phyloP scores from a whole-genome alignment of 1,140 invertebrate species.

The Drosophila equinoxialis region DNA sequence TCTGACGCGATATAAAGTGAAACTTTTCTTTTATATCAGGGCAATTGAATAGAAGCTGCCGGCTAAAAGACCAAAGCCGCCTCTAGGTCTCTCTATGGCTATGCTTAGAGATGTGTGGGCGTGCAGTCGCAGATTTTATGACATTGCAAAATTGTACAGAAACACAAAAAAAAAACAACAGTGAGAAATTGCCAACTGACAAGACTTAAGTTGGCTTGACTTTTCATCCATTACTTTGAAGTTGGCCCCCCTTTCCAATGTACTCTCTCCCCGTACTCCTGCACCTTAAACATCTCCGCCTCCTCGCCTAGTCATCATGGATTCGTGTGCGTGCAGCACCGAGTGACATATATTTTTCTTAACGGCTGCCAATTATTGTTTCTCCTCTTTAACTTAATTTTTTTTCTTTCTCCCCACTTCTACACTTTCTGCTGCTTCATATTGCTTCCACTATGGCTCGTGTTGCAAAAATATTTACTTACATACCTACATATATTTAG shows the following conservation, averaged over 20 bases:
- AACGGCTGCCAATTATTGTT: constrained; percentile 58
- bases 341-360: constrained; percentile 56
- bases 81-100: constrained; percentile 13
- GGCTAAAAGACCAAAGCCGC: constrained; percentile 19
- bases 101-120: constrained; percentile 19
- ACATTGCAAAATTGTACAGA: constrained; percentile 45
- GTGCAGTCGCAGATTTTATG: constrained; percentile 44
- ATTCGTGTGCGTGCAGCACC: constrained; percentile 27
- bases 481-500: neutral
- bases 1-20: constrained; percentile 37
- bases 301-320: constrained; percentile 10
- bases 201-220: constrained; percentile 9
- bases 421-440: neutral
- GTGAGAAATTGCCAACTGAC: constrained; percentile 33
- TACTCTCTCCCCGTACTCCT: neutral
- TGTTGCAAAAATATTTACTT: constrained; percentile 15
- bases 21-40: constrained; percentile 58
- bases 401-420: constrained; percentile 2
- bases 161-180: neutral
- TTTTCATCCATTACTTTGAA: constrained; percentile 1
- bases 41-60: constrained; percentile 60
- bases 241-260: neutral
- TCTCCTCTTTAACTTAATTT: constrained; percentile 32
- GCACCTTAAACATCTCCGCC: neutral
- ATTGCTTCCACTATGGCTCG: neutral